Evolutionary conservation across 92 coral and sea anemone genomes (phyloP).

Genomic region (Actinostola sp.): DNA sequence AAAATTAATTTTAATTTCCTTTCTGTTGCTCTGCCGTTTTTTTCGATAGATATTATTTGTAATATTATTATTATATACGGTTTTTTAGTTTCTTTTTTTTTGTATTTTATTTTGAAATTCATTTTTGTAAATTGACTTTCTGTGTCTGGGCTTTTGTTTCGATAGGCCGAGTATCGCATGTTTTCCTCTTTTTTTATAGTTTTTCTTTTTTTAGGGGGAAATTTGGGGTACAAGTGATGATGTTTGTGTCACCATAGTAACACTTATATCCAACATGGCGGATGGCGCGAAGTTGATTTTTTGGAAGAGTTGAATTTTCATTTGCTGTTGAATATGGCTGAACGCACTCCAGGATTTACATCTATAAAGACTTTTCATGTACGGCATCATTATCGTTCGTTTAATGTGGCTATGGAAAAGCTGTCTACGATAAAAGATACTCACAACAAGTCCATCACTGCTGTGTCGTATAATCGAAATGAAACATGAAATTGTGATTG

Average conservation of each 20-base stretch:
- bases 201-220: no score
- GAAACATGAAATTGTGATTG: slow-evolving; percentile 94
- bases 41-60: no score
- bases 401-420: slow-evolving; percentile 95
- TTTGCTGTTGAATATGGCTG: slow-evolving; percentile 28
- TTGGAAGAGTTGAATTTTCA: slow-evolving; percentile 17
- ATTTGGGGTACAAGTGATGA: neutral
- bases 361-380: neutral
- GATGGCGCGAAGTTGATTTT: slow-evolving; percentile 63
- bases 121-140: no score
- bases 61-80: no score
- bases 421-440: slow-evolving; percentile 86
- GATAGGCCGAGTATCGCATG: no score
- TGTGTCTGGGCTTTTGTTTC: no score
- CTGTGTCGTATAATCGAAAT: slow-evolving; percentile 93
- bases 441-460: slow-evolving; percentile 88
- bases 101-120: no score
- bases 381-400: neutral
- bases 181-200: no score
- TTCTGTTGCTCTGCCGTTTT: no score
- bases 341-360: neutral
- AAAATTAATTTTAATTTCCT: no score
- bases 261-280: slow-evolving; percentile 41
- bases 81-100: no score
- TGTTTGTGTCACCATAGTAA: slow-evolving; percentile 32